Base-by-base conservation (phyloP, 2,888 invertebrate species). In the Aleiodes testaceus region DNA sequence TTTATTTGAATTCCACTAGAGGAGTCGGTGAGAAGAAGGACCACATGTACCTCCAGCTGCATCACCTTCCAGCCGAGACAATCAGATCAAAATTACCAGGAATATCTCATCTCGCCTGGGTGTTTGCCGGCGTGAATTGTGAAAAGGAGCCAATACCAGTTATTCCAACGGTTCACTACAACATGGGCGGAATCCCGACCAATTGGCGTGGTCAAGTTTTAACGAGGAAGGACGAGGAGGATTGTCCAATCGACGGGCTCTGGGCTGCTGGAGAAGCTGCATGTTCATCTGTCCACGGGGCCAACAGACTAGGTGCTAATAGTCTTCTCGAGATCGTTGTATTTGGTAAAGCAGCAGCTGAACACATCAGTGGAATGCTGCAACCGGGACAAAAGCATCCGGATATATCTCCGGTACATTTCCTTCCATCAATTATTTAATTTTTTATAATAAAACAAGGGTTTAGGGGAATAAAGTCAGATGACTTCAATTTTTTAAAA, bases 101-200 rank as follows among this genome's bases (percentile, higher is more conserved):
- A 72, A 98, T 99, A 88, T 96, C 97, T 0, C 98, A 99, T 89
- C 97, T 99, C 0, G 98, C 99, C 3, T 96, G 96, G 96, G 97
- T 99, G 82, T 99, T 99, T 88, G 96, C 98, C 26, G 98, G 98
- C 7, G 98, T 99, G 7, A 97, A 99, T 88, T 97, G 98, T 45
- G 97, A 97, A 26, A 92, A 96, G 79, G 97, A 99, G 80, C 97
- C 99, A 12, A 97, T 99, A 80, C 99, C 99, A 0, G 97, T 99
- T 59, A 89, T 99, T 79, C 99, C 99, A 7, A 99, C 99, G 0
- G 98, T 99, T 12, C 99, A 99, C 86, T 99, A 99, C 89, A 99
- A 99, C 86, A 99, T 99, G 99, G 99, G 99, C 9, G 99, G 99
- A 70, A 91, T 97, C 6, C 99, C 99, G 1, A 99, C 99, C 16